Conservation (phyloP, 2,888 invertebrate genomes). For the Watsonalla binaria region DNA sequence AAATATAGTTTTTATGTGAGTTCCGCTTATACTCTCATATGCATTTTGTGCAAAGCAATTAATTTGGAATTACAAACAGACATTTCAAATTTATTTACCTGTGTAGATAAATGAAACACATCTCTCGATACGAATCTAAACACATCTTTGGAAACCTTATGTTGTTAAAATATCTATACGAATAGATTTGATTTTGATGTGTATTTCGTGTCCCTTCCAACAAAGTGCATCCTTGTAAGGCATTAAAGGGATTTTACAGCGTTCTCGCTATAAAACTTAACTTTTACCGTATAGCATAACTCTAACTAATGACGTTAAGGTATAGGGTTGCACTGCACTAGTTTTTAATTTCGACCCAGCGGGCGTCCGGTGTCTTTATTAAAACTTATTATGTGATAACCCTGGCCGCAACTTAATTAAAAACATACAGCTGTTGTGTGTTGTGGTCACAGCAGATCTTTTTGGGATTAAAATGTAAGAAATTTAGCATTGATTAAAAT, state of each 20-base stretch:
- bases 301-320: conserved; percentile 1
- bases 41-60: too few species aligned
- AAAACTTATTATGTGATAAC: neutral
- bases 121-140: too few species aligned
- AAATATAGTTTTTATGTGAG: too few species aligned
- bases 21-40: too few species aligned
- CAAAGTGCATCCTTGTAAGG: neutral
- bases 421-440: neutral
- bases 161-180: too few species aligned
- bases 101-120: too few species aligned
- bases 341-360: conserved; percentile 1
- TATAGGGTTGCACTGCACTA: neutral
- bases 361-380: neutral
- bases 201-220: neutral
- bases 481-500: too few species aligned
- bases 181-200: neutral
- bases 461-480: too few species aligned
- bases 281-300: conserved; percentile 5
- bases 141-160: too few species aligned
- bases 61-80: too few species aligned
- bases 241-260: neutral
- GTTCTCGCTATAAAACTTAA: conserved; percentile 4
- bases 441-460: too few species aligned
- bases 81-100: too few species aligned
- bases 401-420: neutral